phyloP scores from a whole-genome alignment of 2,888 invertebrate genomes.

The Thymelicus lineola region DNA sequence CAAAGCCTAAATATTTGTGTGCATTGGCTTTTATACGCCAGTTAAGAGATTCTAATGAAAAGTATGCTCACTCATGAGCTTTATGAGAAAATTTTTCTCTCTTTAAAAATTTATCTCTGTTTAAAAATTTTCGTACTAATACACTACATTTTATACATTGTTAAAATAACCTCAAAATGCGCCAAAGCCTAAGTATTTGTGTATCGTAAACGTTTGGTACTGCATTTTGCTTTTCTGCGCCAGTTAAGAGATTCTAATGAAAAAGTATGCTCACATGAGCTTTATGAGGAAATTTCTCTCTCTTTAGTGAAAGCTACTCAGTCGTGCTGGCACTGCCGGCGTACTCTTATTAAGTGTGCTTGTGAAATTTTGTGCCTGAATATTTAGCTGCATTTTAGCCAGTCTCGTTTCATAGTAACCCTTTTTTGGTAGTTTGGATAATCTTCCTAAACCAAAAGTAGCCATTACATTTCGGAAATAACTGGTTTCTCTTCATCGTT shows the following conservation, averaged over 20 bases:
- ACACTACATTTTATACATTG: too few species aligned
- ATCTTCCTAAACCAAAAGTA: not conserved
- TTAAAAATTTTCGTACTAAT: too few species aligned
- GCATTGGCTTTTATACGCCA: too few species aligned
- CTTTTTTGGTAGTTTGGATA: slow-evolving; percentile 8
- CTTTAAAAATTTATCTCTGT: too few species aligned
- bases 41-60: too few species aligned
- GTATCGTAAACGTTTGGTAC: slow-evolving; percentile 22
- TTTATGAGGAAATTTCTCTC: slow-evolving; percentile 36
- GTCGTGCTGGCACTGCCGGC: slow-evolving; percentile 10
- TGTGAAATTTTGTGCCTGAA: slow-evolving; percentile 18
- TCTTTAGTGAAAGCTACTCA: slow-evolving; percentile 33
- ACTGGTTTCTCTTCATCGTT: not conserved
- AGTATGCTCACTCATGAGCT: too few species aligned
- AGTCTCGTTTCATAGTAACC: not conserved
- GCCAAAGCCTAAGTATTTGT: slow-evolving; percentile 43
- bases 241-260: slow-evolving; percentile 33
- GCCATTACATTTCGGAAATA: not conserved
- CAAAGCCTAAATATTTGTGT: too few species aligned
- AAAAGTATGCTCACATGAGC: slow-evolving; percentile 29
- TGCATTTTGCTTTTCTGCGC: slow-evolving; percentile 29
- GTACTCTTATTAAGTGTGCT: slow-evolving; percentile 34
- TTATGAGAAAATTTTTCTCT: too few species aligned
- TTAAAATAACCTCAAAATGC: slow-evolving; percentile 43
- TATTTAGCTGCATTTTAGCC: slow-evolving; percentile 22